These are phyloP conservation scores for Ficedula albicollis DNA, from an alignment of 2,797 vertebrate genomes.

Conservation along the genomic window DNA sequence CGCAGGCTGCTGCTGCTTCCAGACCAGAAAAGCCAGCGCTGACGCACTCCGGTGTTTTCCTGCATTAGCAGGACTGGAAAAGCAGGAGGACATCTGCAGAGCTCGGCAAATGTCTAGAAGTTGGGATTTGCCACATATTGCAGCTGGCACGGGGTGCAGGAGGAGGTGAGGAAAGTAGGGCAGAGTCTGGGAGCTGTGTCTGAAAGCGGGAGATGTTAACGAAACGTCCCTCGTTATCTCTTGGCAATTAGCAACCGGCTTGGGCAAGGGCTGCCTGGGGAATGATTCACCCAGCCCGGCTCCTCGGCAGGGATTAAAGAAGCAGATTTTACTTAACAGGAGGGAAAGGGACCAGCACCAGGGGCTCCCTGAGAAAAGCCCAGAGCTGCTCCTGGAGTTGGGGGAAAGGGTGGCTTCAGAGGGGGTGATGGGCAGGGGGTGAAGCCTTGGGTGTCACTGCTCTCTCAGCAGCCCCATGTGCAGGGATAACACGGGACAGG, in stretches of 20 bases:
- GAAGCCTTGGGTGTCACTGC: neutral
- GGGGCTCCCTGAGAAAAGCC: neutral
- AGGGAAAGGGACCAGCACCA: neutral
- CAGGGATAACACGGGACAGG: neutral
- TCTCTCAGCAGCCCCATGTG: neutral
- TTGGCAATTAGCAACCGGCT: neutral
- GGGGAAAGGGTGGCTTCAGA: neutral
- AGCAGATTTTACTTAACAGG: neutral
- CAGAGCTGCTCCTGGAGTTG: neutral
- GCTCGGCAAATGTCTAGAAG: constrained; percentile 34
- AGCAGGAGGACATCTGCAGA: constrained; percentile 61
- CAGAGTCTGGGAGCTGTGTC: constrained; percentile 33
- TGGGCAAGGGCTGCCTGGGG: neutral
- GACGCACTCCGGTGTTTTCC: neutral
- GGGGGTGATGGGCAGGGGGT: neutral
- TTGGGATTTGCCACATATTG: neutral
- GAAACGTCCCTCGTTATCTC: constrained; percentile 10
- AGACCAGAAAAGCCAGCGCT: constrained; percentile 51
- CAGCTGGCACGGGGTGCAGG: neutral
- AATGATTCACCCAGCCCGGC: constrained; percentile 18
- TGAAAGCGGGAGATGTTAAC: neutral
- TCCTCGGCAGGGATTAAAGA: neutral
- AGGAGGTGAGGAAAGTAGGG: constrained; percentile 40
- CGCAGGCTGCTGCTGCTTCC: neutral
- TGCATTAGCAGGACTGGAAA: constrained; percentile 44